phyloP scores from a whole-genome alignment of 2,113 vertebrate genomes.

The Diadophis punctatus region DNA sequence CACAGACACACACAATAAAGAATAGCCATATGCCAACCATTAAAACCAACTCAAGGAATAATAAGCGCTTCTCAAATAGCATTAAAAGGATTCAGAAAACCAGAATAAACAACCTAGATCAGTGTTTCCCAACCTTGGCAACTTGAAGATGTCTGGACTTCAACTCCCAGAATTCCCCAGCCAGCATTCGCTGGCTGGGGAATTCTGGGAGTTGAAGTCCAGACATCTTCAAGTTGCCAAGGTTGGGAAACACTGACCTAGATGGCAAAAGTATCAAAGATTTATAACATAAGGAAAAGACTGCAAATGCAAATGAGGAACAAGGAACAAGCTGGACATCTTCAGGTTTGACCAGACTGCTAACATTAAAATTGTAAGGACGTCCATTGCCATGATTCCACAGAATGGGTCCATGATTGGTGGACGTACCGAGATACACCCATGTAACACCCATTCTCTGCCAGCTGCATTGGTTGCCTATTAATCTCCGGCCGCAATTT shows the following conservation, averaged over 20 bases:
- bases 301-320: neutral
- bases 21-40: neutral
- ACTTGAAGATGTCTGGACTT: too few species aligned
- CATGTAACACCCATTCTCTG: too few species aligned
- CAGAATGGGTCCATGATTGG: neutral
- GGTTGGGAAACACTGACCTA: too few species aligned
- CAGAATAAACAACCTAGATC: neutral
- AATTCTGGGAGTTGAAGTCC: too few species aligned
- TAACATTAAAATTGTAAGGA: neutral
- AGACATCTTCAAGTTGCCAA: too few species aligned
- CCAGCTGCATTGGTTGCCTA: too few species aligned
- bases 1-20: neutral
- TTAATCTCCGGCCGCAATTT: too few species aligned
- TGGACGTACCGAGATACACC: too few species aligned
- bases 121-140: too few species aligned
- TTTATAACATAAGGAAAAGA: neutral
- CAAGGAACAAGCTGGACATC: neutral
- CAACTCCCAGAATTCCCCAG: too few species aligned
- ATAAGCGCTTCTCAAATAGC: neutral
- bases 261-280: neutral
- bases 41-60: neutral
- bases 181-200: too few species aligned
- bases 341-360: neutral
- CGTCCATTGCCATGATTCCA: neutral
- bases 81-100: neutral